Conservation (phyloP, 2,888 invertebrate genomes). For the Noctua janthina region DNA sequence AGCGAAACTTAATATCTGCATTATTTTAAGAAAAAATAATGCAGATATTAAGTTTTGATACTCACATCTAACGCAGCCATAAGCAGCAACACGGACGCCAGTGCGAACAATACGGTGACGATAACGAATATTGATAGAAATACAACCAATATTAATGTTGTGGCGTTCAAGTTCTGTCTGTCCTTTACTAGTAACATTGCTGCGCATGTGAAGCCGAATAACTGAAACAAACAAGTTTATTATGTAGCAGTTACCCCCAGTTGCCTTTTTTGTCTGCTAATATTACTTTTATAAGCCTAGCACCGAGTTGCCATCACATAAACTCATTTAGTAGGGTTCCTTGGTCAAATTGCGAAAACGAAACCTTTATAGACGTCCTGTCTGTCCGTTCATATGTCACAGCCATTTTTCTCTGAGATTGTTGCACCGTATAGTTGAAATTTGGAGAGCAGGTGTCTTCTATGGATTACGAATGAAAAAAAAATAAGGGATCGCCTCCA, state of each 20-base stretch:
- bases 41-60: constrained; percentile 12
- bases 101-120: constrained; percentile 62
- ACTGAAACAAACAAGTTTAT: constrained; percentile 41
- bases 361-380: too few species aligned
- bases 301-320: not conserved
- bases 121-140: constrained; percentile 63
- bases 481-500: too few species aligned
- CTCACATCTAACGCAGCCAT: constrained; percentile 66
- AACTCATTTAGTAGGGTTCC: not conserved
- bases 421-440: too few species aligned
- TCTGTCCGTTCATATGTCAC: too few species aligned
- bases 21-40: not conserved
- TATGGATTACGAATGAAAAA: too few species aligned
- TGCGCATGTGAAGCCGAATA: constrained; percentile 53
- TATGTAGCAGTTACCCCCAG: not conserved
- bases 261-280: not conserved
- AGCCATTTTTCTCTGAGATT: too few species aligned
- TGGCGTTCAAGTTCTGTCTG: constrained; percentile 48
- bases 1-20: too few species aligned
- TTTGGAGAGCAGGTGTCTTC: too few species aligned
- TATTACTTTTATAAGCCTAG: not conserved
- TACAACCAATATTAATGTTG: constrained; percentile 47
- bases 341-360: too few species aligned
- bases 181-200: constrained; percentile 54
- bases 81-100: constrained; percentile 60